A percentile compares a stretch with the other conserved stretches of the same genome.
phyloP scores from a whole-genome alignment of 2,888 invertebrate species.

The Nudaria mundana region DNA sequence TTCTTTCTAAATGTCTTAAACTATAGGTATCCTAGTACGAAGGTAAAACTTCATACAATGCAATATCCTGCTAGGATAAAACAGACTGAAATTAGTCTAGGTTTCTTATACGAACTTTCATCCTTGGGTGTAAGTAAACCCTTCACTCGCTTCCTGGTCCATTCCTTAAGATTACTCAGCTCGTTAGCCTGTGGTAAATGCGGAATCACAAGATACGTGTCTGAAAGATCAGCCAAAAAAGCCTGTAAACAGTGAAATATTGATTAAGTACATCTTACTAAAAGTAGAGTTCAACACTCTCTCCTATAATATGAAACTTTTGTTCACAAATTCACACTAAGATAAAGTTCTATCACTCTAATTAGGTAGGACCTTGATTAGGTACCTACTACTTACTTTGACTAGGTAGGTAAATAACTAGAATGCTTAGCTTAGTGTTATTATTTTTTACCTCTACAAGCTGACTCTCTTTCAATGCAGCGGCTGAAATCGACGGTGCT shows the following conservation, averaged over 20 bases:
- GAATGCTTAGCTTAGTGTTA: too few relatives aligned
- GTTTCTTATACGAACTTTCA: constrained; percentile 55
- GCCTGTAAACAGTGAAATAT: constrained; percentile 41
- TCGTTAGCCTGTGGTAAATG: constrained; percentile 64
- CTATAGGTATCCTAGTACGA: too few relatives aligned
- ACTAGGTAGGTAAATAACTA: too few relatives aligned
- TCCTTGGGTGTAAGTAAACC: constrained; percentile 44
- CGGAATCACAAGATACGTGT: constrained; percentile 60
- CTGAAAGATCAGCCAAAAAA: constrained; percentile 60
- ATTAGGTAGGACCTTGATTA: too few relatives aligned
- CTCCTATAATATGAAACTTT: too few relatives aligned
- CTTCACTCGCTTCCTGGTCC: constrained; percentile 58
- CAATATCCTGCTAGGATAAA: too few relatives aligned
- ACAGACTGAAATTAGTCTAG: not conserved
- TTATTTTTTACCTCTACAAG: constrained; percentile 57
- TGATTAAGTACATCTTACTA: not conserved
- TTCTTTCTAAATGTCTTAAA: too few relatives aligned
- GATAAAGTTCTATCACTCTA: too few relatives aligned
- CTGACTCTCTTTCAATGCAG: constrained; percentile 52
- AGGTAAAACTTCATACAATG: too few relatives aligned
- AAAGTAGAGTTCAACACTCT: too few relatives aligned
- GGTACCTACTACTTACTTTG: too few relatives aligned
- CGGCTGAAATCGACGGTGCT: constrained; percentile 47
- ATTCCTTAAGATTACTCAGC: constrained; percentile 61
- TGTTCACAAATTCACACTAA: too few relatives aligned